Conservation (phyloP, 2,113 vertebrate genomes). For the Abramis brama region DNA sequence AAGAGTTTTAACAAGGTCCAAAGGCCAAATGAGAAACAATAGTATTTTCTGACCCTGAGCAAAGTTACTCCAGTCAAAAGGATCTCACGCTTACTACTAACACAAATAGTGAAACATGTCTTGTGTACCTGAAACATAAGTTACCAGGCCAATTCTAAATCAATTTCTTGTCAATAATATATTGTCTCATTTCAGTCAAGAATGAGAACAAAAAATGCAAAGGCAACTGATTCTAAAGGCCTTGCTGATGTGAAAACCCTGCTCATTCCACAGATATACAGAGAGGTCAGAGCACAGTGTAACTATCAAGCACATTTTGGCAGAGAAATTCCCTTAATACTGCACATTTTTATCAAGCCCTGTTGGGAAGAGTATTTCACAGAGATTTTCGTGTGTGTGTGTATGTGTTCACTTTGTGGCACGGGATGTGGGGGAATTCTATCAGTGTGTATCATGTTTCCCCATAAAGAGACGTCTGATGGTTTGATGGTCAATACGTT, state of each 20-base stretch:
- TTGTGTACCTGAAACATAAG: neutral
- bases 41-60: neutral
- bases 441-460: slow-evolving; percentile 14
- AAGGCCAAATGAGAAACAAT: slow-evolving; percentile 5
- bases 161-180: slow-evolving; percentile 1
- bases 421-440: slow-evolving; percentile 2
- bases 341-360: neutral
- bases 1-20: neutral
- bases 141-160: neutral
- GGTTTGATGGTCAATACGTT: neutral
- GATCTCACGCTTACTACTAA: neutral
- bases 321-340: slow-evolving; percentile 1
- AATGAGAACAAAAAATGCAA: neutral
- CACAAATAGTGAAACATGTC: neutral
- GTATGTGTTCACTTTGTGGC: neutral
- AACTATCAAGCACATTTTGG: slow-evolving; percentile 18
- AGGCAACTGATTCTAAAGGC: neutral
- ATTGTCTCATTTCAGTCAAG: slow-evolving; percentile 4
- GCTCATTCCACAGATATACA: slow-evolving; percentile 15
- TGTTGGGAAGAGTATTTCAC: neutral
- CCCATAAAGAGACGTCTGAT: slow-evolving; percentile 5
- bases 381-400: neutral
- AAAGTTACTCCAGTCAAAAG: neutral
- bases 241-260: slow-evolving; percentile 1
- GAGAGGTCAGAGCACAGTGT: neutral